A percentile compares a stretch with the other conserved stretches of the same genome.
Evolutionary conservation across 2,797 vertebrate species (phyloP).

Genomic region (Channallabes apus): DNA sequence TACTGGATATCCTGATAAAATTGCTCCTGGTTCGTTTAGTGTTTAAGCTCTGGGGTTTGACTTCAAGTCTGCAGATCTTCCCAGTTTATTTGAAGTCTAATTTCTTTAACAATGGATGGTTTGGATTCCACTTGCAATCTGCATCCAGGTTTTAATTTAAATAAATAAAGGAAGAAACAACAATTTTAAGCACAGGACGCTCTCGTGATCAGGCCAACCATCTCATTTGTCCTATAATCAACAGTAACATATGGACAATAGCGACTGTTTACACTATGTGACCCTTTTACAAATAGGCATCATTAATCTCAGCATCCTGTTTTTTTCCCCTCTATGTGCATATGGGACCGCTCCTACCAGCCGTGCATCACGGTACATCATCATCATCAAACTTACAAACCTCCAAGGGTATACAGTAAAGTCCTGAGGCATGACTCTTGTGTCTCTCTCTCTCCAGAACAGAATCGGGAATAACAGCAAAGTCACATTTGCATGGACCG

Average conservation of each 20-base stretch:
- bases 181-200: slow-evolving; percentile 13
- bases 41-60: slow-evolving; percentile 6
- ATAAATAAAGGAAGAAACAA: neutral
- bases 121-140: neutral
- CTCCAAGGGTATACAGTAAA: neutral
- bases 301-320: slow-evolving; percentile 36
- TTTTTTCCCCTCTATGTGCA: neutral
- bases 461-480: neutral
- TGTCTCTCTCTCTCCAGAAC: neutral
- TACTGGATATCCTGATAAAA: slow-evolving; percentile 14
- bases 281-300: slow-evolving; percentile 40
- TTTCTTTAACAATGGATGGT: neutral
- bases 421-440: neutral
- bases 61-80: neutral
- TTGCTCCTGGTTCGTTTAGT: slow-evolving; percentile 6
- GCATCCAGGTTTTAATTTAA: slow-evolving; percentile 34
- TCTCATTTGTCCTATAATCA: slow-evolving; percentile 35
- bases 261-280: slow-evolving; percentile 29
- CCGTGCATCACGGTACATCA: neutral
- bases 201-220: slow-evolving; percentile 8
- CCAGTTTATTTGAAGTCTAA: slow-evolving; percentile 9
- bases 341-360: neutral
- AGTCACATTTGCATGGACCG: too few relatives aligned
- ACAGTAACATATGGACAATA: slow-evolving; percentile 40
- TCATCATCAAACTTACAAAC: neutral